These are phyloP conservation scores for Gobio gobio DNA, from an alignment of 2,113 vertebrate species.

Conservation along the genomic window DNA sequence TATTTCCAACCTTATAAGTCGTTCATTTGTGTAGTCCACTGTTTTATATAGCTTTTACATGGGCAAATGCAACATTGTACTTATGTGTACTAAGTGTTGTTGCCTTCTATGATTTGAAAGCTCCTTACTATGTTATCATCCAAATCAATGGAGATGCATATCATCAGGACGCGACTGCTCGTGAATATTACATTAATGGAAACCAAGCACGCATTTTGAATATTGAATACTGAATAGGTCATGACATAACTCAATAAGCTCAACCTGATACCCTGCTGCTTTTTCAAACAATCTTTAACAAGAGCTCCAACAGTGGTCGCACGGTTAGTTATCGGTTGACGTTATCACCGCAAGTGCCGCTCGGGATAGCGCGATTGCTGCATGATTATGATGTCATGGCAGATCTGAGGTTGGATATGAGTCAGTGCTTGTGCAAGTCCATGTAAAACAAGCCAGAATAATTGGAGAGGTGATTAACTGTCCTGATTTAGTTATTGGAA, in stretches of 20 bases:
- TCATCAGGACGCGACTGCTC: constrained; percentile 59
- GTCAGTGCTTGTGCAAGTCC: constrained; percentile 22
- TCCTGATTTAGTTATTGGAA: constrained; percentile 57
- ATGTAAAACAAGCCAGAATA: constrained; percentile 53
- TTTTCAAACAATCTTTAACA: constrained; percentile 75
- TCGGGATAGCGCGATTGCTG: constrained; percentile 47
- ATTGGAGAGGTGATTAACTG: constrained; percentile 46
- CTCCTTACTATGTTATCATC: constrained; percentile 63
- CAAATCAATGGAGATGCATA: constrained; percentile 59
- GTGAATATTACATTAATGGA: constrained; percentile 68
- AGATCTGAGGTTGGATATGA: constrained; percentile 46
- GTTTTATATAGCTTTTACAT: constrained; percentile 19
- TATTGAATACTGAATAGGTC: constrained; percentile 70
- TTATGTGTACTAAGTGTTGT: constrained; percentile 57
- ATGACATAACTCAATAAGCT: constrained; percentile 74
- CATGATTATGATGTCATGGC: constrained; percentile 67
- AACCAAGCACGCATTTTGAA: constrained; percentile 70
- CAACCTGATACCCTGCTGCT: constrained; percentile 68
- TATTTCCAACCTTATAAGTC: not conserved
- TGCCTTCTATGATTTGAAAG: constrained; percentile 64
- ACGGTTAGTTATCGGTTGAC: constrained; percentile 63
- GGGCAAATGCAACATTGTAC: constrained; percentile 61
- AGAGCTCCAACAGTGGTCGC: constrained; percentile 67
- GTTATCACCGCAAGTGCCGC: constrained; percentile 64
- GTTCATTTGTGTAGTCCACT: not conserved